Percentiles rank a stretch among this genome's conserved stretches.
Conservation (phyloP, 2,888 invertebrate genomes). For the Agrypnus murinus region DNA sequence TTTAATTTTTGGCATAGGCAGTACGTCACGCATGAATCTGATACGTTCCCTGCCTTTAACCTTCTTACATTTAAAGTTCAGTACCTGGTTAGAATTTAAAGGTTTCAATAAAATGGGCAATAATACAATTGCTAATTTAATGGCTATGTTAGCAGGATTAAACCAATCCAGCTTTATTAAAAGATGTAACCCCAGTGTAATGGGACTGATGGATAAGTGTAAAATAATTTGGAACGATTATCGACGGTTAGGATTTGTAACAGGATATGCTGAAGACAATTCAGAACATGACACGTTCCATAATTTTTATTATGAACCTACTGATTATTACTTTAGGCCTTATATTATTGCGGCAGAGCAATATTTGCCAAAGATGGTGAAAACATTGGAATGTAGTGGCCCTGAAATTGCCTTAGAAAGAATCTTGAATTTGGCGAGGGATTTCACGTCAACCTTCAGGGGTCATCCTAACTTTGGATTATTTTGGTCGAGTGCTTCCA, state of each 20-base stretch:
- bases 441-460: too few relatives aligned
- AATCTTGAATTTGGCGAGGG: slow-evolving; percentile 81
- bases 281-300: slow-evolving; percentile 84
- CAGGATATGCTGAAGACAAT: slow-evolving; percentile 88
- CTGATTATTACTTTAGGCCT: slow-evolving; percentile 88
- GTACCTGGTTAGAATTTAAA: slow-evolving; percentile 65
- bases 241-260: slow-evolving; percentile 81
- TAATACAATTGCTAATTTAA: slow-evolving; percentile 93
- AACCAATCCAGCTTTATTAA: slow-evolving; percentile 69
- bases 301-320: slow-evolving; percentile 83
- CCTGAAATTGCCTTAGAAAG: slow-evolving; percentile 80
- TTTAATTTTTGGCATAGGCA: slow-evolving; percentile 88
- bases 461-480: slow-evolving; percentile 81
- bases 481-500: slow-evolving; percentile 88
- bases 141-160: slow-evolving; percentile 87
- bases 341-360: slow-evolving; percentile 81
- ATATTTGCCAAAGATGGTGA: slow-evolving; percentile 63
- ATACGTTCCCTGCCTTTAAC: slow-evolving; percentile 85
- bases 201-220: slow-evolving; percentile 79
- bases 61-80: slow-evolving; percentile 77
- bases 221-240: slow-evolving; percentile 87
- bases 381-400: slow-evolving; percentile 73
- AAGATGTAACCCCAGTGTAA: slow-evolving; percentile 72
- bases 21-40: slow-evolving; percentile 87
- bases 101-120: slow-evolving; percentile 83